phyloP scores from a whole-genome alignment of 2,113 vertebrate species.

The Triplophysa siluroides region DNA sequence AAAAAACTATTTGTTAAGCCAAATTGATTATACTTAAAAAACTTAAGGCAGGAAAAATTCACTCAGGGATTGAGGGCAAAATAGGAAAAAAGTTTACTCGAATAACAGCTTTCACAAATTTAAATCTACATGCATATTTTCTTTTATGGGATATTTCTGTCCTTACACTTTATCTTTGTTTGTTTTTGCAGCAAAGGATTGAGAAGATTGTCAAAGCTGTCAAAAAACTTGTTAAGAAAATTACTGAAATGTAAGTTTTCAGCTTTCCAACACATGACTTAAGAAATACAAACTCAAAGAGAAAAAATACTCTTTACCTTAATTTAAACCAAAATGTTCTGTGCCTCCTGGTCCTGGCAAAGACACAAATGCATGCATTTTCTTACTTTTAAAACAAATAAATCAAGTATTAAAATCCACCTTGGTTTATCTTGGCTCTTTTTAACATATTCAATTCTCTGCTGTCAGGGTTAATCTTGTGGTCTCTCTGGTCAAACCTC shows the following conservation, averaged over 20 bases:
- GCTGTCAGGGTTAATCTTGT: slow-evolving; percentile 61
- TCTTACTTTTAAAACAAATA: no score
- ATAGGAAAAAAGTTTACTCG: no score
- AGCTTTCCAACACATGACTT: neutral
- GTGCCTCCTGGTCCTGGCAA: no score
- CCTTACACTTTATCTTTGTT: neutral
- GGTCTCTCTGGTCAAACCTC: slow-evolving; percentile 52
- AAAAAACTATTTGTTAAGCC: no score
- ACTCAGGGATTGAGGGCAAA: no score
- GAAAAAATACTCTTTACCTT: neutral
- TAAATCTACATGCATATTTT: neutral
- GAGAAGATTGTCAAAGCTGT: slow-evolving; percentile 76
- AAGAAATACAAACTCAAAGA: neutral
- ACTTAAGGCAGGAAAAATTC: no score
- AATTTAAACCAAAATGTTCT: neutral
- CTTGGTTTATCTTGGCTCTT: neutral
- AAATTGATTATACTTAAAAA: no score
- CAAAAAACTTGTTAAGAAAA: slow-evolving; percentile 75
- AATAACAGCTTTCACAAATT: neutral
- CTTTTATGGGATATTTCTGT: neutral
- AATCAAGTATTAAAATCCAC: neutral
- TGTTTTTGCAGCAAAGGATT: slow-evolving; percentile 77
- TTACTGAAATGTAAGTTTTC: slow-evolving; percentile 80
- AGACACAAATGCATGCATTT: no score
- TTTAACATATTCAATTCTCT: neutral